Evolutionary conservation across 2,888 invertebrate species (phyloP), one percentile per base, ranked within the genome.

Genomic region (Pegoplata infirma): DNA sequence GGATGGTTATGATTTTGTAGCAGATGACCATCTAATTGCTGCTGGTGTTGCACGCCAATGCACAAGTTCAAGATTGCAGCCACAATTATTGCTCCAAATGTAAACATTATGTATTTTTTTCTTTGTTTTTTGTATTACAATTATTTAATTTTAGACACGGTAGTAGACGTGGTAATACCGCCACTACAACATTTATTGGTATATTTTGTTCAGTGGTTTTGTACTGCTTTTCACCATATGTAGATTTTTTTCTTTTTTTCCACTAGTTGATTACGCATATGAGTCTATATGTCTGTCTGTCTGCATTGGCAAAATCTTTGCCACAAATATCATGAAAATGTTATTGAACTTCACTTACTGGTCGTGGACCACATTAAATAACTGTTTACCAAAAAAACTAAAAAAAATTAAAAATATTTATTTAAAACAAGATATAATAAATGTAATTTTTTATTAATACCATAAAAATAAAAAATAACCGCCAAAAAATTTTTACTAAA

Each of bases 11-110:
- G 63, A 8, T 32, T 12, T 10, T 32, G 25, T 21, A 23, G 32
- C 21, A 61, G 72, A 6, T 61, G 36, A 53, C 71, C 79, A 73
- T 77, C 75, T 80, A 69, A 81, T 80, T 66, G 59, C 17, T 23
- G 16, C 19, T 74, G 74, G 46, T 59, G 61, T 12, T 75, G 75
- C 19, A 67, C 67, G 21, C 51, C 79, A 40, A 36, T 16, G 28
- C 79, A 68, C 75, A 79, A 79, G 79, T 79, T 79, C 79, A 78
- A 69, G 64, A 75, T 61, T 47, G 67, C 51, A 51, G 56, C 61
- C 55, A 64, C 36, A 40, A 76, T 71, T 32, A 79, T 25, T 19
- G 67, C 36, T 16, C 16, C 36, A 44, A 63, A 75, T 67, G 67
- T 40, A 63, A 72, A 56, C 71, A 79, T 79, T n/a, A 79, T 56